Evolutionary conservation across 2,888 invertebrate genomes (phyloP), one percentile per base, ranked within the genome.

Genomic region (Gasteruption jaculator): DNA sequence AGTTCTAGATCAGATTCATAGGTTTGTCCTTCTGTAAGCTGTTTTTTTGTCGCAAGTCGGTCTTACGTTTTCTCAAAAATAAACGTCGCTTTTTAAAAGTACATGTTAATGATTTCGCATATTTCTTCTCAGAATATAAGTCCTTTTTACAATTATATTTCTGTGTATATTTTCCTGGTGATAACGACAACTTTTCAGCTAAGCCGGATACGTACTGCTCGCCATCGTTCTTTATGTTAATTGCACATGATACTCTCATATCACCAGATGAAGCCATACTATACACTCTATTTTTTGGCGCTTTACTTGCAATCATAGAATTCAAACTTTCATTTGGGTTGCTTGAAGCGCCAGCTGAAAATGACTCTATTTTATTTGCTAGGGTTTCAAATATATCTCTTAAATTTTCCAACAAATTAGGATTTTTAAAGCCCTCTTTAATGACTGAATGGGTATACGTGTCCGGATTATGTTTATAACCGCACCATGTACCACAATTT

Each of bases 401-500:
- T 6, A 52, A 42, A 15, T 42, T 30, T 7, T 31, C 25, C 34
- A 33, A 35, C 20, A 49, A 40, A 27, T 25, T 38, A 5, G 41
- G 31, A 32, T 35, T 21, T 42, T 29, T 39, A 24, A 34, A 26
- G 7, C 45, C 47, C 1, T 24, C 25, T 1, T 41, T 38, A n/a
- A 45, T 26, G 22, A 38, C 33, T 25, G 35, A 38, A 24, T 48
- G 47, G 5, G 10, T 27, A 39, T 47, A 51, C 22, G 43, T 43
- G 5, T 12, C 10, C 5, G 48, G 49, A 31, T 51, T 32, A 41
- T 37, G 4, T 2, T 40, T 19, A 30, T 45, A 49, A 11, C 32
- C 22, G 36, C 57, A 56, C 54, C 50, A 56, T 5, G 12, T n/a
- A 4, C 45, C 45, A 29, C 52, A 54, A 7, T 43, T 32, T 6